These are phyloP conservation scores for Paguma larvata DNA, from an alignment of 2,797 vertebrate genomes.

Conservation along the genomic window DNA sequence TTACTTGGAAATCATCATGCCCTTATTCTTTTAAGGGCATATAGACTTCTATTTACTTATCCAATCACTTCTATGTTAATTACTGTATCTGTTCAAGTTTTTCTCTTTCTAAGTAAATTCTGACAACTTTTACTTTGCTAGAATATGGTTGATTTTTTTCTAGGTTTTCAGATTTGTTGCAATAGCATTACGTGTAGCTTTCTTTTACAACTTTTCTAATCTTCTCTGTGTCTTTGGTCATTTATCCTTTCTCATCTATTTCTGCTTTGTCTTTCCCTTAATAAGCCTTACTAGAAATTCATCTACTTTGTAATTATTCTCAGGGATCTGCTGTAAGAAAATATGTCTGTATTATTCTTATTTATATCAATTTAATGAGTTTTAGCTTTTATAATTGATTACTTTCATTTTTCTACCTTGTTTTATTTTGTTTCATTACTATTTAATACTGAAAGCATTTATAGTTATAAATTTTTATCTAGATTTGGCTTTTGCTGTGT, in stretches of 20 bases:
- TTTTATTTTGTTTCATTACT: neutral
- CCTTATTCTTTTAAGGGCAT: neutral
- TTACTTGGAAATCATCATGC: neutral
- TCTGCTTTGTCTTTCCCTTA: neutral
- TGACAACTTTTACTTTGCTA: neutral
- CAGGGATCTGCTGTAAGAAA: neutral
- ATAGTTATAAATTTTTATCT: neutral
- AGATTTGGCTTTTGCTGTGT: neutral
- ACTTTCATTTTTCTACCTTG: neutral
- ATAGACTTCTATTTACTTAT: constrained; percentile 3
- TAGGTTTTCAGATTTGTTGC: neutral
- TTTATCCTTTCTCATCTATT: neutral
- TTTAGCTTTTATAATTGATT: constrained; percentile 30
- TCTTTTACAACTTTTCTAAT: neutral
- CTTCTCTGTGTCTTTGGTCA: neutral
- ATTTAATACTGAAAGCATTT: neutral
- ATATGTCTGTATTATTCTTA: neutral
- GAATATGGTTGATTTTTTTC: neutral
- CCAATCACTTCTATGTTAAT: neutral
- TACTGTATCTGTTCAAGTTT: neutral
- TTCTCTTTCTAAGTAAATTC: constrained; percentile 19
- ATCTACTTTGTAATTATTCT: constrained; percentile 33
- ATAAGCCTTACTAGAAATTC: neutral
- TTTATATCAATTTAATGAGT: neutral
- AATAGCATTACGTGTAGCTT: neutral